These are phyloP conservation scores for Hypotaenidia philippensis DNA, from an alignment of 2,797 vertebrate species.

Conservation along the genomic window DNA sequence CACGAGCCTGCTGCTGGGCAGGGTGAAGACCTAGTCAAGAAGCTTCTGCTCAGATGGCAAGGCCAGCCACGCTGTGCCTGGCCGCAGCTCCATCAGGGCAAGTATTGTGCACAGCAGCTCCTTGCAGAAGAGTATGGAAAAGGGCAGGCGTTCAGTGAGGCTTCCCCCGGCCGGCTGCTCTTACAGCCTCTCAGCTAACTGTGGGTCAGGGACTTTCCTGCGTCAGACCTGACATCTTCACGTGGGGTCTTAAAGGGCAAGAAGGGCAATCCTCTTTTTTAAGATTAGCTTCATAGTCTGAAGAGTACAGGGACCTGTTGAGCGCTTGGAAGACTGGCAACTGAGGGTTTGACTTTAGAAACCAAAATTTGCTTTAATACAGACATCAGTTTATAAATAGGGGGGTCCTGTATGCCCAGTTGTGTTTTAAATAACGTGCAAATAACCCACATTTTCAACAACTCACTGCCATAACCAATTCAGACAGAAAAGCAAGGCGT, in stretches of 20 bases:
- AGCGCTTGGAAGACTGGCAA: background rate
- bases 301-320: background rate
- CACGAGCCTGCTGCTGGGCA: background rate
- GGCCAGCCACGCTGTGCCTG: background rate
- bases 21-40: background rate
- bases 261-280: background rate
- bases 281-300: background rate
- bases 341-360: background rate
- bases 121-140: background rate
- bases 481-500: conserved; percentile 1
- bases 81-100: background rate
- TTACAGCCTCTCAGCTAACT: background rate
- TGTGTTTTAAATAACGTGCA: conserved; percentile 17
- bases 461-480: background rate
- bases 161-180: background rate
- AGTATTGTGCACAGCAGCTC: background rate
- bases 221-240: background rate
- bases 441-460: conserved; percentile 23
- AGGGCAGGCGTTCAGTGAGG: background rate
- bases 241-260: background rate
- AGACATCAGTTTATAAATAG: background rate
- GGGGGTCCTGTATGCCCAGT: background rate
- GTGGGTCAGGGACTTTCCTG: background rate
- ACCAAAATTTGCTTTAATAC: background rate
- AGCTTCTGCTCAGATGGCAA: background rate